Base-by-base conservation (phyloP, 2,113 vertebrate genomes). In the Pseudorhombus dupliciocellatus region DNA sequence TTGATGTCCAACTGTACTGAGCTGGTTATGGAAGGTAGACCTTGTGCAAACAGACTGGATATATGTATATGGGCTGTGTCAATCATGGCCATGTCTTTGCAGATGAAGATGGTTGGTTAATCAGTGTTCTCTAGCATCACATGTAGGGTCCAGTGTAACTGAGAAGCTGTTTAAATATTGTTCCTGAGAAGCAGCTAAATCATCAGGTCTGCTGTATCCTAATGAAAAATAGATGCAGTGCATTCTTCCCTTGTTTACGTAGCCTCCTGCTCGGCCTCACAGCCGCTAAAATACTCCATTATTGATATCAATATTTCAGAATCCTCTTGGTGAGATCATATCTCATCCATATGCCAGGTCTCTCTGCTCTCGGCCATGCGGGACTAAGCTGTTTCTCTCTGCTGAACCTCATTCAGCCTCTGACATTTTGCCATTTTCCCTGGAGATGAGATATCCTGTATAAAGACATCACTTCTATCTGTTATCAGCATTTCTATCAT, bases 261-360 rank as follows among this genome's bases (percentile, higher is more conserved):
- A 52, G 71, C 44, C 57, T 34, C 54, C n/a, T 31, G 30, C 68
- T 50, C 34, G 56, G 56, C 52, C 66, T 12, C 51, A 56, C 66
- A 25, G 56, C 62, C 31, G 21, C 22, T 64, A 64, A 77, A 85
- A 81, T 64, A 12, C 59, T 85, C 28, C 55, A 86, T 87, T 84
- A 84, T 83, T 86, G 68, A 79, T 87, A 79, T 77, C 64, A 74
- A 71, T 79, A 70, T 66, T 70, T 42, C 66, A 79, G 14, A 69
- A 66, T 78, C 22, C 65, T 34, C 54, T 63, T 46, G 48, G 62
- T 59, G 66, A 71, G 69, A 58, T 72, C 73, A 64, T 57, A 69
- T 81, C 81, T 71, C 58, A 70, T 77, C 57, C 44, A 75, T 73
- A 86, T 84, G 66, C 53, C 76, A 68, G 54, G 54, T 58, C 69